These are phyloP conservation scores for Phocides pigmalion DNA, from an alignment of 1,140 invertebrate species.

Conservation along the genomic window DNA sequence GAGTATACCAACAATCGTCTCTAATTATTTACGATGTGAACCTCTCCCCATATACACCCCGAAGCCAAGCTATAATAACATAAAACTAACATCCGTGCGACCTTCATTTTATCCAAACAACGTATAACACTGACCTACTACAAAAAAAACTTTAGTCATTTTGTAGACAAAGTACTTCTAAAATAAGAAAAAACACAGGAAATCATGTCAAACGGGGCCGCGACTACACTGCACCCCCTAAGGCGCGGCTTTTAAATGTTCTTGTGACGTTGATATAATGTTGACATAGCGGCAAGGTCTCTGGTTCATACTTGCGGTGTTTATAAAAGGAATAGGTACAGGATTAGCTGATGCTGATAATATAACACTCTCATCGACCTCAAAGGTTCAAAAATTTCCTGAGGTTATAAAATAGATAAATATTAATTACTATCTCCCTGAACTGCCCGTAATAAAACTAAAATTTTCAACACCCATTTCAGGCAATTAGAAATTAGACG, in stretches of 20 bases:
- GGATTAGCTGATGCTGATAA: conserved; percentile 1
- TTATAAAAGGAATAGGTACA: conserved; percentile 6
- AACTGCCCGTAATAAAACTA: too few species aligned
- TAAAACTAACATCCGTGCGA: neutral
- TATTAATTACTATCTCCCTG: too few species aligned
- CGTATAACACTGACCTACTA: conserved; percentile 3
- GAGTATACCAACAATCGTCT: too few species aligned
- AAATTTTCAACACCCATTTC: too few species aligned
- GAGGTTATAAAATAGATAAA: too few species aligned
- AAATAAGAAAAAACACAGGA: conserved; percentile 21
- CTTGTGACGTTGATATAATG: conserved; percentile 23
- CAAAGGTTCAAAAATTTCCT: too few species aligned
- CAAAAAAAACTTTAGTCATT: neutral
- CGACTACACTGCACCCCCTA: conserved; percentile 18
- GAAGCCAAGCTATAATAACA: too few species aligned
- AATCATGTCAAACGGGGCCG: conserved; percentile 25
- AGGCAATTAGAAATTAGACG: too few species aligned
- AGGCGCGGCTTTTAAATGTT: conserved; percentile 19
- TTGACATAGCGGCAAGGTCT: conserved; percentile 17
- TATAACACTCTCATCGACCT: too few species aligned
- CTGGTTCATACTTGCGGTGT: neutral
- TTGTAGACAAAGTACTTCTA: conserved; percentile 11
- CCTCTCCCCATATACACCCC: too few species aligned
- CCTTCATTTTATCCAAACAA: neutral
- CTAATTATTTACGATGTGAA: too few species aligned